A percentile compares a stretch with the other conserved stretches of the same genome.
These are phyloP conservation scores for Synergus itoensis DNA, from an alignment of 2,888 invertebrate species.

Conservation along the genomic window DNA sequence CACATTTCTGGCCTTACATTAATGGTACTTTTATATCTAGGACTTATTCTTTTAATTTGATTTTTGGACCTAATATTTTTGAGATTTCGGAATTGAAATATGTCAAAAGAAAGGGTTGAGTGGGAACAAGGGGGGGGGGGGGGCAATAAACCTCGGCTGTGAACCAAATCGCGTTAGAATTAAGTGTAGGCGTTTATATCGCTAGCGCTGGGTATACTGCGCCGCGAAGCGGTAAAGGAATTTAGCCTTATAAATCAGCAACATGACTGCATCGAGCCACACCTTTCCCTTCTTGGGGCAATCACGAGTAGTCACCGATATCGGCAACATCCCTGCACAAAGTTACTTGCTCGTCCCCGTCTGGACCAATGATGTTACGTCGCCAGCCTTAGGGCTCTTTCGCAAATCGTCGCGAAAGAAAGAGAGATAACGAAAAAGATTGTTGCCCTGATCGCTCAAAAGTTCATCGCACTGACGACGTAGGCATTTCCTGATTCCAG, in stretches of 20 bases:
- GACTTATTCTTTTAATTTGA: too few relatives aligned
- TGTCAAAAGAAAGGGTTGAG: not conserved
- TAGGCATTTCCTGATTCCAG: slow-evolving; percentile 54
- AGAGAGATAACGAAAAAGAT: slow-evolving; percentile 40
- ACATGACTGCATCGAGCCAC: slow-evolving; percentile 76
- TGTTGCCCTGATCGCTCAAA: slow-evolving; percentile 52
- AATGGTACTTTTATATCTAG: too few relatives aligned
- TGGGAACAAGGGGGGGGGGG: slow-evolving; percentile 10
- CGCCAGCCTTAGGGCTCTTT: slow-evolving; percentile 61
- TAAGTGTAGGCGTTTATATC: slow-evolving; percentile 63
- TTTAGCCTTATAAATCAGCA: slow-evolving; percentile 78
- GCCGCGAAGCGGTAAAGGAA: slow-evolving; percentile 69
- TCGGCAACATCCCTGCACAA: slow-evolving; percentile 73
- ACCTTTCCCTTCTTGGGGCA: slow-evolving; percentile 78
- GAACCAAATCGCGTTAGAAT: slow-evolving; percentile 61
- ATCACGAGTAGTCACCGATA: slow-evolving; percentile 77
- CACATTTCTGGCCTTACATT: too few relatives aligned
- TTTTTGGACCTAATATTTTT: too few relatives aligned
- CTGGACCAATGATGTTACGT: slow-evolving; percentile 55
- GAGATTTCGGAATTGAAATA: not conserved
- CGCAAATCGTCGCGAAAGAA: slow-evolving; percentile 52
- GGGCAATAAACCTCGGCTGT: slow-evolving; percentile 63
- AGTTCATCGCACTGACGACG: slow-evolving; percentile 54
- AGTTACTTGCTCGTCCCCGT: slow-evolving; percentile 48
- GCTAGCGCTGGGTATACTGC: slow-evolving; percentile 45